These are phyloP conservation scores for Lithophane ornitopus DNA, from an alignment of 2,888 invertebrate genomes.

Conservation along the genomic window DNA sequence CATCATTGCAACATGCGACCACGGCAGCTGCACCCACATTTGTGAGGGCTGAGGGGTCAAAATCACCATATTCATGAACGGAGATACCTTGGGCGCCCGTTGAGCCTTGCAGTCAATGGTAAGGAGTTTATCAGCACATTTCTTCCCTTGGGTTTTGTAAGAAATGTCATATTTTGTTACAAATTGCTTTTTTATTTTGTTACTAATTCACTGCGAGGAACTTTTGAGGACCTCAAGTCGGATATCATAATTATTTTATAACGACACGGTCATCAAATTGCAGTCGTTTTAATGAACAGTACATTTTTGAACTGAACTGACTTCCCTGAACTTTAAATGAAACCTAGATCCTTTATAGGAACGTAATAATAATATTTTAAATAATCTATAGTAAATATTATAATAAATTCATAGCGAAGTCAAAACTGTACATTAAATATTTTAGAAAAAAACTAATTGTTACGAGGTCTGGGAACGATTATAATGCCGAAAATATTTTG, in stretches of 20 bases:
- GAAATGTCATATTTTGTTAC: slow-evolving; percentile 13
- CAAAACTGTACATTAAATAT: too few species aligned
- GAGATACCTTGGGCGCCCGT: slow-evolving; percentile 10
- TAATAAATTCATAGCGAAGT: too few species aligned
- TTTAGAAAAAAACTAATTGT: too few species aligned
- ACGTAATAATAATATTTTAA: too few species aligned
- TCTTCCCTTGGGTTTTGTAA: neutral
- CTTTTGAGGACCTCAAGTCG: neutral
- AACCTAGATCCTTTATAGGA: neutral
- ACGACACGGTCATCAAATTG: neutral
- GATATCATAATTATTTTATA: neutral
- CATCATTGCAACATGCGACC: slow-evolving; percentile 22
- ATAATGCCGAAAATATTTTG: too few species aligned
- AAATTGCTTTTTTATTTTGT: too few species aligned
- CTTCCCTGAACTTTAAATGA: neutral
- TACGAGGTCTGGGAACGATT: too few species aligned
- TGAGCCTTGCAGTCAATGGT: slow-evolving; percentile 20
- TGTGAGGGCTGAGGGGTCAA: slow-evolving; percentile 38
- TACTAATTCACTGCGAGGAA: neutral
- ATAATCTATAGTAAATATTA: neutral
- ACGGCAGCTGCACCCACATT: slow-evolving; percentile 10
- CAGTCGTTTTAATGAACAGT: neutral
- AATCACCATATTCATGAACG: slow-evolving; percentile 54
- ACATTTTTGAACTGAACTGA: neutral
- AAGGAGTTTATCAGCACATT: slow-evolving; percentile 32